These are phyloP conservation scores for Rhabdornis inornatus DNA, from an alignment of 2,113 vertebrate genomes.

Conservation along the genomic window DNA sequence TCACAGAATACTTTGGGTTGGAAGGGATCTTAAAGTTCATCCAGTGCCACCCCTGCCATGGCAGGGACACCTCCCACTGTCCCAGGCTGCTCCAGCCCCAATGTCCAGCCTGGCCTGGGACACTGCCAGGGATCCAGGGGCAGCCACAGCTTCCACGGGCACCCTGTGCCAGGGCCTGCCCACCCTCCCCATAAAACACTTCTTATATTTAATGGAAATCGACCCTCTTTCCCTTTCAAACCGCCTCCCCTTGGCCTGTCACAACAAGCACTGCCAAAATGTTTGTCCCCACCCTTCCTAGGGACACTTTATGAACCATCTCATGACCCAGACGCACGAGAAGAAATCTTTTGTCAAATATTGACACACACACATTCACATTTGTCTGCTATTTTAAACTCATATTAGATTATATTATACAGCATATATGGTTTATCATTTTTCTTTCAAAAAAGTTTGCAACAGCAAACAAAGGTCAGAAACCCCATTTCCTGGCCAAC, in stretches of 20 bases:
- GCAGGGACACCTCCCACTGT: accelerated
- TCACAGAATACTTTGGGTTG: not conserved
- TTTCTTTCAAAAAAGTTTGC: not conserved
- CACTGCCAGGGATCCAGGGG: not conserved
- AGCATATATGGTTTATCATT: not conserved
- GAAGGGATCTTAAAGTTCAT: not conserved
- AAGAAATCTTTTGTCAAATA: not conserved
- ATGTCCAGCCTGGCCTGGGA: accelerated
- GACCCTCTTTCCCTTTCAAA: not conserved
- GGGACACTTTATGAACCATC: not conserved
- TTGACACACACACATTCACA: not conserved
- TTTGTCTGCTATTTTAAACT: not conserved
- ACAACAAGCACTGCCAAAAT: not conserved
- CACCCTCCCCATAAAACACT: not conserved
- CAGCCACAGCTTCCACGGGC: not conserved
- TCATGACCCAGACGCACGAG: not conserved
- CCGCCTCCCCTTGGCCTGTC: not conserved
- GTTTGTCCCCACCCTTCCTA: too few relatives aligned
- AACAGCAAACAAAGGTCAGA: not conserved
- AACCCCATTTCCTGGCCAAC: not conserved
- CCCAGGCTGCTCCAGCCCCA: not conserved
- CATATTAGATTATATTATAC: not conserved
- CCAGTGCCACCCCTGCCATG: accelerated
- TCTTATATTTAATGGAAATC: not conserved
- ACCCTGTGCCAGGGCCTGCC: not conserved